These are phyloP conservation scores for Clostera curtula DNA, from an alignment of 2,888 invertebrate species.

Conservation along the genomic window DNA sequence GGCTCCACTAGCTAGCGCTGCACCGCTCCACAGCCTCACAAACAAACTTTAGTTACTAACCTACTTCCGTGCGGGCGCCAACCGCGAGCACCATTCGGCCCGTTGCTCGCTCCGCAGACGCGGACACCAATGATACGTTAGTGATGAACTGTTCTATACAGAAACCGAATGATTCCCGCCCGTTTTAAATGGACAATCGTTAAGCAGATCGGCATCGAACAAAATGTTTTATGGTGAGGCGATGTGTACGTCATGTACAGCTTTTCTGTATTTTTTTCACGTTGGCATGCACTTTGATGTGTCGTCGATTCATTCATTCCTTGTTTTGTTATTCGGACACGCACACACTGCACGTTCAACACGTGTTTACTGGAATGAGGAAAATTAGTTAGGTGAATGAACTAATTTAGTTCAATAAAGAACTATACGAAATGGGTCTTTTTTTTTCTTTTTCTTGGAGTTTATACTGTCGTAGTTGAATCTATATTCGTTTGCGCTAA, in stretches of 20 bases:
- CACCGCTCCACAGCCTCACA: constrained; percentile 72
- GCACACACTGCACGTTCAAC: constrained; percentile 52
- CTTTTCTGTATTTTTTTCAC: constrained; percentile 50
- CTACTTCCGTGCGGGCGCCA: constrained; percentile 74
- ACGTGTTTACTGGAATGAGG: constrained; percentile 25
- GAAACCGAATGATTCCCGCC: constrained; percentile 38
- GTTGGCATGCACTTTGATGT: constrained; percentile 55
- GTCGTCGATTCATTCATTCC: constrained; percentile 39
- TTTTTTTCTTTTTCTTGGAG: too few species aligned
- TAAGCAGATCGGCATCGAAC: constrained; percentile 47
- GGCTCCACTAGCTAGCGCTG: constrained; percentile 44
- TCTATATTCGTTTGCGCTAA: too few species aligned
- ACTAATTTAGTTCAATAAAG: too few species aligned
- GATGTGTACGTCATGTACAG: constrained; percentile 53
- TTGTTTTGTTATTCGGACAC: constrained; percentile 39
- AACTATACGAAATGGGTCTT: too few species aligned
- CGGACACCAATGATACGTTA: constrained; percentile 46
- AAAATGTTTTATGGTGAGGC: constrained; percentile 74
- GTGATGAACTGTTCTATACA: constrained; percentile 61
- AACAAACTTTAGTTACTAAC: constrained; percentile 75
- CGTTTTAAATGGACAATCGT: constrained; percentile 58
- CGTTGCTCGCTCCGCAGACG: constrained; percentile 31
- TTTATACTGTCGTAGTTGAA: too few species aligned
- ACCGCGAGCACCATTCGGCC: constrained; percentile 54
- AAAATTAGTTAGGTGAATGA: too few species aligned